Evolutionary conservation across 2,888 invertebrate species (phyloP).

Genomic region (Euphydryas editha): DNA sequence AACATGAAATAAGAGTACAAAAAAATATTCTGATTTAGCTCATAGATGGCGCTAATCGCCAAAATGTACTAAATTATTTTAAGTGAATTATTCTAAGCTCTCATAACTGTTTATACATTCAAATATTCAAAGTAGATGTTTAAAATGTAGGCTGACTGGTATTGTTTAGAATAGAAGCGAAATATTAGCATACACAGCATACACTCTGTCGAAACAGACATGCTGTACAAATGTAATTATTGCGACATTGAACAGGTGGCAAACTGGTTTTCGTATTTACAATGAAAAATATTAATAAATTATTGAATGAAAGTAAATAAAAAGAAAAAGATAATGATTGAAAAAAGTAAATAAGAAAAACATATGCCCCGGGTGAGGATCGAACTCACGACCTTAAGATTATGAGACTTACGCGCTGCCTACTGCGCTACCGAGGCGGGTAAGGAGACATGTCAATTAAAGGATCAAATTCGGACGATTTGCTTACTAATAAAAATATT

Average conservation of each 20-base stretch:
- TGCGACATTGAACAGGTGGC: slow-evolving; percentile 35
- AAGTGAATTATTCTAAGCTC: background rate
- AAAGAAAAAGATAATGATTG: slow-evolving; percentile 4
- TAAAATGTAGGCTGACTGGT: slow-evolving; percentile 49
- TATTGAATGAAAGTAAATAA: slow-evolving; percentile 25
- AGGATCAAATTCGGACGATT: slow-evolving; percentile 10
- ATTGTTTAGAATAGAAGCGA: slow-evolving; percentile 38
- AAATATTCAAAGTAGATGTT: slow-evolving; percentile 32
- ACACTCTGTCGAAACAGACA: slow-evolving; percentile 28
- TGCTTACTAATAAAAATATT: no score
- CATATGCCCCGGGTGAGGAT: slow-evolving; percentile 91
- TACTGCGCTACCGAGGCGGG: slow-evolving; percentile 92
- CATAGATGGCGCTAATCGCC: slow-evolving; percentile 1
- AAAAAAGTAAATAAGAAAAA: slow-evolving; percentile 56
- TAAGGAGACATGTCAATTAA: background rate
- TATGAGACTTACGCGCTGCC: slow-evolving; percentile 96
- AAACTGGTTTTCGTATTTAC: slow-evolving; percentile 25
- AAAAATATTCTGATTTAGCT: background rate
- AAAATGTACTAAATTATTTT: background rate
- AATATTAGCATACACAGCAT: slow-evolving; percentile 40
- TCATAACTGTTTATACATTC: slow-evolving; percentile 8
- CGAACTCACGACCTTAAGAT: slow-evolving; percentile 98
- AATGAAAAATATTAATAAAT: slow-evolving; percentile 1
- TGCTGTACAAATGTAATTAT: slow-evolving; percentile 20
- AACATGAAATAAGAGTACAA: background rate